These are phyloP conservation scores for Archips crataeganus DNA, from an alignment of 2,888 invertebrate species.

Conservation along the genomic window DNA sequence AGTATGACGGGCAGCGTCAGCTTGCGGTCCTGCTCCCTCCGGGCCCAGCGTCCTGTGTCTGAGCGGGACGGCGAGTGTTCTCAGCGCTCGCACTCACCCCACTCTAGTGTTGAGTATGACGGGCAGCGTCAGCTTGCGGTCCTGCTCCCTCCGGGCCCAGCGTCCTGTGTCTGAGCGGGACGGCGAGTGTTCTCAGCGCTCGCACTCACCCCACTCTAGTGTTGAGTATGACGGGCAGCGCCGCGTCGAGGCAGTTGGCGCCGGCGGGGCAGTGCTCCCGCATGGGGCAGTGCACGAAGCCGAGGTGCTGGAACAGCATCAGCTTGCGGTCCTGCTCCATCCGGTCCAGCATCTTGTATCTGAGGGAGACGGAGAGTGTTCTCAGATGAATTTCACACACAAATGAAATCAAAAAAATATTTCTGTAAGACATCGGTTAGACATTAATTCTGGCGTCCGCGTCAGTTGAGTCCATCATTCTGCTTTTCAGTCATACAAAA, in stretches of 20 bases:
- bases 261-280: conserved; percentile 97
- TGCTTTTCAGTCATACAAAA: no score
- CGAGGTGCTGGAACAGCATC: conserved; percentile 97
- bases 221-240: conserved; percentile 75
- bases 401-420: no score
- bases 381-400: not conserved
- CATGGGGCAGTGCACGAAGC: conserved; percentile 98
- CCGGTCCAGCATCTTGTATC: conserved; percentile 97
- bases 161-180: no score
- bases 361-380: conserved; percentile 57
- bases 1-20: conserved; percentile 85
- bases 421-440: no score
- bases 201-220: conserved; percentile 80
- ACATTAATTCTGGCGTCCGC: no score
- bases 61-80: conserved; percentile 9
- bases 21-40: conserved; percentile 97
- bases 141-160: no score
- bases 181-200: no score
- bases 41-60: conserved; percentile 97
- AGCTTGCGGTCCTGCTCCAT: conserved; percentile 97
- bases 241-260: conserved; percentile 84
- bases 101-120: conserved; percentile 78
- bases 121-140: conserved; percentile 81
- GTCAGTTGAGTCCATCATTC: no score
- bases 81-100: conserved; percentile 71